Conservation (phyloP, 1,140 invertebrate species). For the Whitmania pigra region DNA sequence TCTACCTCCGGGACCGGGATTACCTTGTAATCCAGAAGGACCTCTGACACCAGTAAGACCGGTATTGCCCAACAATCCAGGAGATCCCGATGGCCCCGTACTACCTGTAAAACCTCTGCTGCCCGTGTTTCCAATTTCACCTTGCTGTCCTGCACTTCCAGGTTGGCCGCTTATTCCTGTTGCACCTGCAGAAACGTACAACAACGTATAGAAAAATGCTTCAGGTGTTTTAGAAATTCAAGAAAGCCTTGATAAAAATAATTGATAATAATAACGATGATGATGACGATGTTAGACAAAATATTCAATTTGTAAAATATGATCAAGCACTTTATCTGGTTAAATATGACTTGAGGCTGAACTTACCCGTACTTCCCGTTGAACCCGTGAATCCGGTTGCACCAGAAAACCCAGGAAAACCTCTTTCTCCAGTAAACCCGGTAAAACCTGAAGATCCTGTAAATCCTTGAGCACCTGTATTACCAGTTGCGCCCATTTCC, state of each 20-base stretch:
- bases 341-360: too few species aligned
- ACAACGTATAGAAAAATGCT: too few species aligned
- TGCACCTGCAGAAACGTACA: neutral
- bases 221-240: too few species aligned
- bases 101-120: neutral
- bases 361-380: too few species aligned
- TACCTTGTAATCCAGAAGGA: neutral
- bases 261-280: too few species aligned
- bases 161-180: neutral
- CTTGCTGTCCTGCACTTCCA: neutral
- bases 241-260: too few species aligned
- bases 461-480: neutral
- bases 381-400: neutral
- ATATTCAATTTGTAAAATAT: too few species aligned
- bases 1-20: neutral
- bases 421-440: neutral
- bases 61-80: neutral
- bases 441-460: neutral
- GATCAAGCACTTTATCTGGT: too few species aligned
- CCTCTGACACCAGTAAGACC: neutral
- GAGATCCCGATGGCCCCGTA: neutral
- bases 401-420: slow-evolving; percentile 8
- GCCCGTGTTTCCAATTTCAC: neutral
- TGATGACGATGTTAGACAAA: too few species aligned
- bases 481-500: neutral